These are phyloP conservation scores for Brachionus rubens DNA, from an alignment of 1,140 invertebrate species.

Conservation along the genomic window DNA sequence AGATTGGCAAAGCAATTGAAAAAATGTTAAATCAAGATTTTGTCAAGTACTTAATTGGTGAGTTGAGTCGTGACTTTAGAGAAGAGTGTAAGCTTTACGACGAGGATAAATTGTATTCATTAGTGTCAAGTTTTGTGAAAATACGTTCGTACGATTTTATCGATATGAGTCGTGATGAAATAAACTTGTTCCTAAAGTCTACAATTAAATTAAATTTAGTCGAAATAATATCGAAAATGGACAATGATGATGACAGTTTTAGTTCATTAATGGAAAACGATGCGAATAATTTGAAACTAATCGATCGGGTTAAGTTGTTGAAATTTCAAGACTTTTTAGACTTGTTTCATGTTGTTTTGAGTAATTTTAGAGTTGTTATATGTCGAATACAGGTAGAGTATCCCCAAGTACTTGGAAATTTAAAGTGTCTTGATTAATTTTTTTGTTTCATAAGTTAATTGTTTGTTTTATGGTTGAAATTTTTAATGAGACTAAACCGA, in stretches of 20 bases:
- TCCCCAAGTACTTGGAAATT: no score
- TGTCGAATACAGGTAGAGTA: constrained; percentile 67
- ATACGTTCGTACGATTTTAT: constrained; percentile 55
- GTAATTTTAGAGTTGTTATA: constrained; percentile 67
- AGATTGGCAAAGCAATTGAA: constrained; percentile 91
- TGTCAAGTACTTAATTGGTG: constrained; percentile 80
- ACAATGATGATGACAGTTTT: constrained; percentile 53
- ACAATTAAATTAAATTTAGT: constrained; percentile 59
- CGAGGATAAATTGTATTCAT: constrained; percentile 56
- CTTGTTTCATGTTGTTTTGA: constrained; percentile 72
- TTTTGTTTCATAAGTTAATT: background rate
- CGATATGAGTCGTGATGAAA: constrained; percentile 50
- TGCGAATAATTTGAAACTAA: constrained; percentile 58
- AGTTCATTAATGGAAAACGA: constrained; percentile 53
- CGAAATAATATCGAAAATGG: constrained; percentile 59
- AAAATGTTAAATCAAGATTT: constrained; percentile 95
- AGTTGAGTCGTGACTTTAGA: constrained; percentile 72
- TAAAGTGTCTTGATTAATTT: no score
- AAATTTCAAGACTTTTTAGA: constrained; percentile 75
- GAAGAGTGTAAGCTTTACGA: constrained; percentile 57
- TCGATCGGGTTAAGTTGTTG: constrained; percentile 68
- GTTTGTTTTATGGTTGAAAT: constrained; percentile 13
- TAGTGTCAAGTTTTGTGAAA: constrained; percentile 55
- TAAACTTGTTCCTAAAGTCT: constrained; percentile 40
- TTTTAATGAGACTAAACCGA: background rate